Evolutionary conservation across 2,888 invertebrate genomes (phyloP), one percentile per base, ranked within the genome.

Genomic region (Scaptomyza reducta): DNA sequence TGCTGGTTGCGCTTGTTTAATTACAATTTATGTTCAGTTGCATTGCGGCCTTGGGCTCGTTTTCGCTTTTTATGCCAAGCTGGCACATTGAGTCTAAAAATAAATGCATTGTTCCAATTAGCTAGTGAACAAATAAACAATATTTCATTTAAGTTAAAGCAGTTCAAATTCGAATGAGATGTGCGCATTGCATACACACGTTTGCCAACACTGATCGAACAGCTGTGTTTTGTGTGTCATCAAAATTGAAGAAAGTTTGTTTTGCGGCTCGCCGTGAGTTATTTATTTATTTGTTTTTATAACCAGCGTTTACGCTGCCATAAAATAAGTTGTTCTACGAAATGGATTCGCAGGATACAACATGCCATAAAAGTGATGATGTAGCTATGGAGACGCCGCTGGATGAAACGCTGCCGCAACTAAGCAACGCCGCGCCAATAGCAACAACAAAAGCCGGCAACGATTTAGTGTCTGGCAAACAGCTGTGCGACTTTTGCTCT

Each of bases 11-110:
- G 33, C 65, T 57, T 46, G 54, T 29, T 73, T 78, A 76, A 78
- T 76, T 62, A 40, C 56, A 50, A 76, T 78, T 76, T 66, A 63
- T 83, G 31, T 54, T 46, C 10, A 47, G 51, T 62, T 69, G 74
- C 74, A 61, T 18, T 65, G 61, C 61, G 44, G 45, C 61, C 56
- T 64, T 50, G 42, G 42, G 38, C 45, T 33, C 31, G 31, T 45
- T 51, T 75, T 56, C 9, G 10, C 14, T 31, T 31, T 31, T 31
- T 25, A 0, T 13, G 33, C 63, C 69, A 73, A 50, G 22, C 38
- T 31, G 41, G 14, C 41, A 33, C 49, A 11, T 27, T 29, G 35
- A 7, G 16, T 29, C 38, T 33, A 7, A 22, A 41, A 22, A 38
- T 18, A 42, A 25, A 27, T 1, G 27, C 3, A 61, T 0, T 38